Evolutionary conservation across 2,113 vertebrate species (phyloP).

Genomic region (Dendrocopos noguchii): DNA sequence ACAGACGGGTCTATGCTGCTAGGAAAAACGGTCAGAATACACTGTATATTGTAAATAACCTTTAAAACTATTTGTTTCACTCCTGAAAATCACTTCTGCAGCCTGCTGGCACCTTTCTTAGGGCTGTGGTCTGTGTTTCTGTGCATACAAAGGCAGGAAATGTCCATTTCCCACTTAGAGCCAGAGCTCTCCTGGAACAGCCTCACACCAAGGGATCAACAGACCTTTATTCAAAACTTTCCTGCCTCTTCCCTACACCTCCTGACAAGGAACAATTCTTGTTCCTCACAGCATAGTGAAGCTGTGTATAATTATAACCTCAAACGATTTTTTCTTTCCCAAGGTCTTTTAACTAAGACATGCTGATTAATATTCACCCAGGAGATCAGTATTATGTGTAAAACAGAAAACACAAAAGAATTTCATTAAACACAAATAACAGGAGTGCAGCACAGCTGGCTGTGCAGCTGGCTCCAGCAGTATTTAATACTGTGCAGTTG

Average conservation of each 20-base stretch:
- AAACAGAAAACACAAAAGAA: not conserved
- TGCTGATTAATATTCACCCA: not conserved
- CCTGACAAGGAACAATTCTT: not conserved
- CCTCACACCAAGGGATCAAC: not conserved
- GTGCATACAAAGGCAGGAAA: slow-evolving; percentile 1
- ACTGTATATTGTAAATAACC: not conserved
- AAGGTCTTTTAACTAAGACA: not conserved
- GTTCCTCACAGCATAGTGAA: not conserved
- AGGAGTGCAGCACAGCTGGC: not conserved
- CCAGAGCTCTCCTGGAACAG: not conserved
- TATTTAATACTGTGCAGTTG: not conserved
- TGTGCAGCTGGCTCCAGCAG: not conserved
- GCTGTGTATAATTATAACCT: not conserved
- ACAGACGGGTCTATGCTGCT: not conserved
- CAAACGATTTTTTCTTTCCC: not conserved
- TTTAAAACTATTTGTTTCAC: not conserved
- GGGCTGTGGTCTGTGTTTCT: not conserved
- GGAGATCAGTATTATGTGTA: not conserved
- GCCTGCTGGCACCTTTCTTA: not conserved
- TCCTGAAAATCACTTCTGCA: not conserved
- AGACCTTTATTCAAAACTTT: not conserved
- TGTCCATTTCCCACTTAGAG: not conserved
- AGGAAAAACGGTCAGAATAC: not conserved
- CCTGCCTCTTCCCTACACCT: not conserved
- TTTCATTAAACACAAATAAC: not conserved